Evolutionary conservation across 2,888 invertebrate species (phyloP).

Genomic region (Ophonus ardosiacus): DNA sequence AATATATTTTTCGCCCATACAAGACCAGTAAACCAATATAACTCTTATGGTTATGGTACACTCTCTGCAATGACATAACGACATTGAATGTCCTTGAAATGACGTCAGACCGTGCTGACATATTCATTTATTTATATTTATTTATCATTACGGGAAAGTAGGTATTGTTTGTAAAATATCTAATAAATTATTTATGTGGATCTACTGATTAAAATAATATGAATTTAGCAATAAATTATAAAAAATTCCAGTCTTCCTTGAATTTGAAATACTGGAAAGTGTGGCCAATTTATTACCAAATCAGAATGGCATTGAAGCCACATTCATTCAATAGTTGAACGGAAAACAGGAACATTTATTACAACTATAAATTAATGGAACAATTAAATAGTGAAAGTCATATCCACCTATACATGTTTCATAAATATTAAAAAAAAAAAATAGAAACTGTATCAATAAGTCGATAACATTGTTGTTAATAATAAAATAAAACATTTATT

Average conservation of each 20-base stretch:
- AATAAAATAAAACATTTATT: not conserved
- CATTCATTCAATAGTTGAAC: not conserved
- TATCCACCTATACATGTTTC: not conserved
- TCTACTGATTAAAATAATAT: not conserved
- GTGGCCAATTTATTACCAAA: conserved; percentile 1
- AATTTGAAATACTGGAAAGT: conserved; percentile 13
- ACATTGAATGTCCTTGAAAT: no score
- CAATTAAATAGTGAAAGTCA: conserved; percentile 21
- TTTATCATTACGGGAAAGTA: no score
- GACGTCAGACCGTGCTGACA: no score
- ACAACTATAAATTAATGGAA: conserved; percentile 21
- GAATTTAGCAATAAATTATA: conserved; percentile 17
- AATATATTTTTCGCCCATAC: no score
- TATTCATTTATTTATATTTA: no score
- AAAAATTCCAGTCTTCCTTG: conserved; percentile 33
- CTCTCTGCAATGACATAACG: no score
- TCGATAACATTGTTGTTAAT: not conserved
- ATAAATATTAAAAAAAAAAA: not conserved
- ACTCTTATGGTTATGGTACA: no score
- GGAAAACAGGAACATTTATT: not conserved
- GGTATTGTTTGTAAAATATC: no score
- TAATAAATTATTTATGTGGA: no score
- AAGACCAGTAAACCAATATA: no score
- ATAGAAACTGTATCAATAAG: not conserved
- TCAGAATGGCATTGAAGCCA: conserved; percentile 16